Evolutionary conservation across 2,888 invertebrate species (phyloP), one percentile per base, ranked within the genome.

Genomic region (Mesorhabditis belari): DNA sequence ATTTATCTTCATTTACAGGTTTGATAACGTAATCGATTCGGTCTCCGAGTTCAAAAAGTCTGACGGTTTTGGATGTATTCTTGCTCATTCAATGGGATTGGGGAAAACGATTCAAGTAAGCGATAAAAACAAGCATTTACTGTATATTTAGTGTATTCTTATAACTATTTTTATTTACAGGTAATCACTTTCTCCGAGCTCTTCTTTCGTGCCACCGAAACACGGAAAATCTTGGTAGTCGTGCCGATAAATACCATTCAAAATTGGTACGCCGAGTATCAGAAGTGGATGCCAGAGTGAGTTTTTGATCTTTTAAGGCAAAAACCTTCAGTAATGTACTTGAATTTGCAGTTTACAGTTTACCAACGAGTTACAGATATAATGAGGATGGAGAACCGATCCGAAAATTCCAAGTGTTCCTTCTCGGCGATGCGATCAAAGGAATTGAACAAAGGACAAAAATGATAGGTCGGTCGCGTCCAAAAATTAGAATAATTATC

Each of bases 211-310:
- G 89, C 92, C 82, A 94, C 94, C 0, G 86, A 86, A 25, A 90
- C 91, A 4, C 90, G 88, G 81, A 90, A 89, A 17, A 91, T 95
- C 1, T 84, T 99, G 49, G 91, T 93, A 80, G 94, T 98, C 70
- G 95, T 96, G 87, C 98, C 98, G 6, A 94, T 98, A 63, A 98
- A 98, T 82, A 96, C 96, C 0, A 85, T 98, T 66, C 95, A 96
- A 83, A 96, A 96, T 84, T 96, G 95, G 96, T 63, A 65, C 52
- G 85, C 90, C 75, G 98, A 98, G 83, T 98, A 92, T 82, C 92
- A 96, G 81, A 90, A 91, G 88, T 98, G 96, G 95, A 84, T 93
- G 61, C 96, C 96, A 0, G 64, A 52, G 61, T 65, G 58, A 49
- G 65, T 50, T 49, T 23, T 27, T 44, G 6, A 26, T 21, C 25